These are phyloP conservation scores for Pangasius djambal DNA, from an alignment of 2,797 vertebrate genomes.

Conservation along the genomic window DNA sequence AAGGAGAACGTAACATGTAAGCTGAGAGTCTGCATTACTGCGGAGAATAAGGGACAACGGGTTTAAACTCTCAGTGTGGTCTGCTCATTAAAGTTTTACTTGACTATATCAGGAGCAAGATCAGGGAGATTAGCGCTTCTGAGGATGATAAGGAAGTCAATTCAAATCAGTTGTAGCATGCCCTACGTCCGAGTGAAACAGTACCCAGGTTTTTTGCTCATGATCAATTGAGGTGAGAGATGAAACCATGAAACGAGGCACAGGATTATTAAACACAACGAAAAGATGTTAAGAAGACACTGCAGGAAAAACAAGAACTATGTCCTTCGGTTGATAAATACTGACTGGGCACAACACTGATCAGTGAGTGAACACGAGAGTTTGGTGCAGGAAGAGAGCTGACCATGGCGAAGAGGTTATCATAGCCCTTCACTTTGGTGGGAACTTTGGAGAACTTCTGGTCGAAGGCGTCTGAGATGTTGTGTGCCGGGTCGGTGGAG, in stretches of 20 bases:
- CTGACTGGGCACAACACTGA: background rate
- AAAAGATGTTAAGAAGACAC: background rate
- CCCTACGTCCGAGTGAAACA: background rate
- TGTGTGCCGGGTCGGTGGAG: conserved; percentile 95
- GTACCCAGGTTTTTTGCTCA: background rate
- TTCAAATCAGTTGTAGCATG: background rate
- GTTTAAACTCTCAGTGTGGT: background rate
- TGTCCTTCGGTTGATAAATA: background rate
- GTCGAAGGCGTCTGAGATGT: conserved; percentile 96
- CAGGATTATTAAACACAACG: background rate
- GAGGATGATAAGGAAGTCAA: background rate
- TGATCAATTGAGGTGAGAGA: background rate
- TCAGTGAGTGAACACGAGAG: background rate
- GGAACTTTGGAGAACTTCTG: conserved; percentile 98
- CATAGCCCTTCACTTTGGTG: conserved; percentile 94
- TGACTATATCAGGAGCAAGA: background rate
- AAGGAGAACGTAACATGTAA: background rate
- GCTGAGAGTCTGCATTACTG: background rate
- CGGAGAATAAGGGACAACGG: background rate
- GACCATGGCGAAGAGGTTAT: conserved; percentile 97
- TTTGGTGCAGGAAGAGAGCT: conserved; percentile 55
- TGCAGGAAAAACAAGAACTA: background rate
- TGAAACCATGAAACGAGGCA: background rate
- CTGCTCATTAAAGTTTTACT: background rate
- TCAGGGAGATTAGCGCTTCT: background rate